phyloP scores from a whole-genome alignment of 2,113 vertebrate species.

The Triplophysa rosa region DNA sequence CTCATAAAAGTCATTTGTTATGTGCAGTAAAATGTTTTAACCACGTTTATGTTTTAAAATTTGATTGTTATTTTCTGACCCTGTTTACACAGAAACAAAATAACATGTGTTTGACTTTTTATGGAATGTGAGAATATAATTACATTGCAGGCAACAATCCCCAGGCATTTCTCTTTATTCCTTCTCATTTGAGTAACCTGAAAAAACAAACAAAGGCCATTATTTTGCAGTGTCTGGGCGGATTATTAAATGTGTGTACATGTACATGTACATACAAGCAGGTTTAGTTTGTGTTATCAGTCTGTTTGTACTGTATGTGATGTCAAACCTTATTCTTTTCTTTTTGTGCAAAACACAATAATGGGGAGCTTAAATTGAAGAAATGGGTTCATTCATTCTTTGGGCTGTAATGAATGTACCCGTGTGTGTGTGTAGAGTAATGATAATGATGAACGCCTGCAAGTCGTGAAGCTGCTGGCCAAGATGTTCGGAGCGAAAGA shows the following conservation, averaged over 20 bases:
- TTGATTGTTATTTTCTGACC: no score
- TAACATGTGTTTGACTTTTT: not conserved
- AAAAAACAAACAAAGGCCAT: not conserved
- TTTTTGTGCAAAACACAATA: slow-evolving; percentile 16
- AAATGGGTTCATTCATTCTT: slow-evolving; percentile 17
- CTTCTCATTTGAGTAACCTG: not conserved
- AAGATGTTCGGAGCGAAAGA: slow-evolving; percentile 99
- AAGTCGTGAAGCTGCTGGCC: slow-evolving; percentile 96
- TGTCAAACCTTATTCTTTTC: not conserved
- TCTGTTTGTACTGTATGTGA: not conserved
- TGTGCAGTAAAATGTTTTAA: no score
- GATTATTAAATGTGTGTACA: slow-evolving; percentile 6
- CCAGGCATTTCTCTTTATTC: not conserved
- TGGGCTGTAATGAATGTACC: slow-evolving; percentile 33
- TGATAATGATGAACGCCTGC: slow-evolving; percentile 97
- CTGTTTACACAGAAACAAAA: no score
- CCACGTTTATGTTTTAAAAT: no score
- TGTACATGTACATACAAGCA: not conserved
- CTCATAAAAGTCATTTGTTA: no score
- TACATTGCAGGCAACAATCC: not conserved
- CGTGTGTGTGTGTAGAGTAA: slow-evolving; percentile 82
- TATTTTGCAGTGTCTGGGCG: not conserved
- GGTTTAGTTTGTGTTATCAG: not conserved
- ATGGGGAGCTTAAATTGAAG: not conserved
- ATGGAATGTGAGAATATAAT: not conserved